These are phyloP conservation scores for Dolichopus griseipennis DNA, from an alignment of 2,888 invertebrate genomes.

Conservation along the genomic window DNA sequence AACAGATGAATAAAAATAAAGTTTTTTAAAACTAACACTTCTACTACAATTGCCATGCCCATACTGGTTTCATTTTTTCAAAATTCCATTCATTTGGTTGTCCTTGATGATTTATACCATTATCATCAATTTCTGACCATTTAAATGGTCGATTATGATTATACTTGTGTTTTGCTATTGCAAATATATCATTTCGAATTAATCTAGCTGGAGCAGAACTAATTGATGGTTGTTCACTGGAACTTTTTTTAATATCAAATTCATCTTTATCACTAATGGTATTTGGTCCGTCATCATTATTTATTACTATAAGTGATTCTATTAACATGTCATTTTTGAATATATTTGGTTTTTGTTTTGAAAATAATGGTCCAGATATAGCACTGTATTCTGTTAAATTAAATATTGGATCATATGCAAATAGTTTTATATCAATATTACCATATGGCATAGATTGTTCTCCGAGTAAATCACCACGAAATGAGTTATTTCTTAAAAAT, in stretches of 20 bases:
- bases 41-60: slow-evolving; percentile 35
- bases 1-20: background rate
- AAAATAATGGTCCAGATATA: slow-evolving; percentile 39
- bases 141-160: slow-evolving; percentile 36
- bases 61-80: slow-evolving; percentile 37
- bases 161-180: slow-evolving; percentile 31
- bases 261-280: slow-evolving; percentile 29
- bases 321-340: slow-evolving; percentile 18
- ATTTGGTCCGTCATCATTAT: slow-evolving; percentile 17
- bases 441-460: slow-evolving; percentile 41
- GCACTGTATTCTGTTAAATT: slow-evolving; percentile 39
- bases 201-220: slow-evolving; percentile 28
- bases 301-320: slow-evolving; percentile 7
- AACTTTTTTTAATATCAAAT: slow-evolving; percentile 35
- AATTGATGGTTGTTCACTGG: slow-evolving; percentile 25
- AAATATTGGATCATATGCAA: slow-evolving; percentile 36
- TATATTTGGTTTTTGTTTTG: slow-evolving; percentile 28
- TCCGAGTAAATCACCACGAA: slow-evolving; percentile 40
- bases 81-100: slow-evolving; percentile 43
- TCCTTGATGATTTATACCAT: slow-evolving; percentile 34
- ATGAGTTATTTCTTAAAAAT: slow-evolving; percentile 35
- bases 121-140: slow-evolving; percentile 35
- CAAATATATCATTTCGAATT: slow-evolving; percentile 36
- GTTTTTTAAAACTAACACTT: background rate
- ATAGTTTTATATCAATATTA: slow-evolving; percentile 42